Conservation (phyloP, 2,888 invertebrate genomes). For the Zaprionus obscuricornis region DNA sequence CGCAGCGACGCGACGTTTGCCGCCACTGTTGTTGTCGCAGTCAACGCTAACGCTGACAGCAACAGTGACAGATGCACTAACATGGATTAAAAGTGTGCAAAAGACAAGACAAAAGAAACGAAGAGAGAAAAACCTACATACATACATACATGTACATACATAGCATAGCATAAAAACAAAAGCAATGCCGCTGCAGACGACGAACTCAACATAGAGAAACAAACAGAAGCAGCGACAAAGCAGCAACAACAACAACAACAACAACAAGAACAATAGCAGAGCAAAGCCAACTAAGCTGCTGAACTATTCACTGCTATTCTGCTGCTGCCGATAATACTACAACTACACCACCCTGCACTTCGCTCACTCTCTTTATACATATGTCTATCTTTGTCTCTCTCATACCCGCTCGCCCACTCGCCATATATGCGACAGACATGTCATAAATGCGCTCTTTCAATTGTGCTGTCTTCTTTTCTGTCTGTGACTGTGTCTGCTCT, state of each 20-base stretch:
- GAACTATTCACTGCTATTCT: slow-evolving; percentile 18
- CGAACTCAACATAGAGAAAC: too few species aligned
- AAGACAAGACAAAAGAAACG: slow-evolving; percentile 39
- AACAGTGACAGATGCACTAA: slow-evolving; percentile 54
- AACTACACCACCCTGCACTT: too few species aligned
- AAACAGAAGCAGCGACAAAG: slow-evolving; percentile 27
- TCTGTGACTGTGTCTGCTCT: background rate
- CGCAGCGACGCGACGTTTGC: slow-evolving; percentile 11
- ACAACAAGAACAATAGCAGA: slow-evolving; percentile 28
- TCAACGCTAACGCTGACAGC: too few species aligned
- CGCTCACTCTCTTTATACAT: background rate
- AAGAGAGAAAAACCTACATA: too few species aligned
- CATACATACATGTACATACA: too few species aligned
- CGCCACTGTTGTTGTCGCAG: slow-evolving; percentile 5
- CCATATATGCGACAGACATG: too few species aligned
- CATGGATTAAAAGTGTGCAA: slow-evolving; percentile 55
- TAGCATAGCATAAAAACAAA: too few species aligned
- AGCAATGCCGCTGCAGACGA: too few species aligned
- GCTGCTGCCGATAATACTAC: slow-evolving; percentile 7
- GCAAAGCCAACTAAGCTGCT: slow-evolving; percentile 1
- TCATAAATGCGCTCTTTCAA: slow-evolving; percentile 21
- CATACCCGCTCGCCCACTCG: too few species aligned
- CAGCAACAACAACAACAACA: slow-evolving; percentile 9
- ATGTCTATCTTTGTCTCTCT: too few species aligned
- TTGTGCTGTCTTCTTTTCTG: slow-evolving; percentile 5